phyloP scores from a whole-genome alignment of 1,140 invertebrate species.

The Leptopilina clavipes region DNA sequence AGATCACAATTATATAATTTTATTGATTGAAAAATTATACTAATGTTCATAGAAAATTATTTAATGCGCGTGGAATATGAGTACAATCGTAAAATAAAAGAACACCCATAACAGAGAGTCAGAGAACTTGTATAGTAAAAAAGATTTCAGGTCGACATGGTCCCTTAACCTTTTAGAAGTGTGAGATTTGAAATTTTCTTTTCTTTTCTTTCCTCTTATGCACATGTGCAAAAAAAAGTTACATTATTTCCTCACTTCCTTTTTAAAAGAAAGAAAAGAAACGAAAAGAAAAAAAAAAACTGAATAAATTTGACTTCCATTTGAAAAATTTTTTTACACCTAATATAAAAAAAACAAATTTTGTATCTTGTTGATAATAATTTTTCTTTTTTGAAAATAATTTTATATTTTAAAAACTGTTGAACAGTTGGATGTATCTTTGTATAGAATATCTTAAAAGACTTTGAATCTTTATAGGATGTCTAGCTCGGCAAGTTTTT shows the following conservation, averaged over 20 bases:
- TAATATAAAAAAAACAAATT: too few species aligned
- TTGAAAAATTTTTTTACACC: too few species aligned
- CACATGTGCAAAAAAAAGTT: too few species aligned
- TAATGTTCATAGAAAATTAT: background rate
- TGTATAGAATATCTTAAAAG: background rate
- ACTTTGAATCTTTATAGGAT: constrained; percentile 6
- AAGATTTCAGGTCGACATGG: constrained; percentile 30
- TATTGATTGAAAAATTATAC: background rate
- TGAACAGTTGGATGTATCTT: background rate
- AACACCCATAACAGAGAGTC: constrained; percentile 36
- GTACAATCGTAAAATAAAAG: constrained; percentile 59
- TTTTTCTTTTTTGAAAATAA: background rate
- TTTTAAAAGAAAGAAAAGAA: too few species aligned
- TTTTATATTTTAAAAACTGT: too few species aligned
- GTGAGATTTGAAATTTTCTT: constrained; percentile 36
- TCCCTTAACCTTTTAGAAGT: constrained; percentile 24
- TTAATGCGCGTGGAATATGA: constrained; percentile 51
- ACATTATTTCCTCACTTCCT: too few species aligned
- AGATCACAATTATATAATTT: too few species aligned
- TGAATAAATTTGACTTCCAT: too few species aligned
- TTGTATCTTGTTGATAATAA: too few species aligned
- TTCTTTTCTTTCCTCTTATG: background rate
- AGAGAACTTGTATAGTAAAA: constrained; percentile 48
- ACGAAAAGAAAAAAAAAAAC: too few species aligned
- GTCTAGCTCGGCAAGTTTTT: constrained; percentile 14